Evolutionary conservation across 2,797 vertebrate species (phyloP).

Genomic region (Antennarius maculatus): DNA sequence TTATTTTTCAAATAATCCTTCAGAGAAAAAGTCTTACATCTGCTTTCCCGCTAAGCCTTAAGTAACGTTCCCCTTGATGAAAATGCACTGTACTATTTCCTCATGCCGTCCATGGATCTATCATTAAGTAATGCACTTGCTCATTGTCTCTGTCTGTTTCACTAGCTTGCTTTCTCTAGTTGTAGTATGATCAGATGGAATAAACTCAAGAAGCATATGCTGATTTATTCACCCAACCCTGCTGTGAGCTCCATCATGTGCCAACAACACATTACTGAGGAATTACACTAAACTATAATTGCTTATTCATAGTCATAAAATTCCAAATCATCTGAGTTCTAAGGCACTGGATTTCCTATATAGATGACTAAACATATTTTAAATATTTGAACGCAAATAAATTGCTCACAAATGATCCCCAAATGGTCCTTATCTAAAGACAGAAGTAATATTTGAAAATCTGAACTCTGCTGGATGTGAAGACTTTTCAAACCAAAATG

Average conservation of each 20-base stretch:
- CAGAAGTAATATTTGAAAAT: too few species aligned
- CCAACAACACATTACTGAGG: conserved; percentile 47
- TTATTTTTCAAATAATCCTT: conserved; percentile 1
- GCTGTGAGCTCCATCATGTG: conserved; percentile 42
- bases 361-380: neutral
- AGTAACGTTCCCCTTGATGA: neutral
- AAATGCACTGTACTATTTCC: conserved; percentile 9
- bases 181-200: conserved; percentile 37
- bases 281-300: conserved; percentile 46
- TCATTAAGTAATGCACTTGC: conserved; percentile 12
- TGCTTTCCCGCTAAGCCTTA: neutral
- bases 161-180: neutral
- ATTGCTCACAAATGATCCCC: neutral
- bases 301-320: conserved; percentile 41
- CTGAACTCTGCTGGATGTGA: too few species aligned
- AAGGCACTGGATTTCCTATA: neutral
- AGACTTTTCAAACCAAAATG: too few species aligned
- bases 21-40: neutral
- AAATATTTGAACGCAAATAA: conserved; percentile 2
- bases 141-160: neutral
- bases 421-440: too few species aligned
- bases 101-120: conserved; percentile 27
- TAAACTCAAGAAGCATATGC: conserved; percentile 26
- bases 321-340: neutral
- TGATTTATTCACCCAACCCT: conserved; percentile 50